Evolutionary conservation across 2,113 vertebrate genomes (phyloP).

Genomic region (Etia nguti): DNA sequence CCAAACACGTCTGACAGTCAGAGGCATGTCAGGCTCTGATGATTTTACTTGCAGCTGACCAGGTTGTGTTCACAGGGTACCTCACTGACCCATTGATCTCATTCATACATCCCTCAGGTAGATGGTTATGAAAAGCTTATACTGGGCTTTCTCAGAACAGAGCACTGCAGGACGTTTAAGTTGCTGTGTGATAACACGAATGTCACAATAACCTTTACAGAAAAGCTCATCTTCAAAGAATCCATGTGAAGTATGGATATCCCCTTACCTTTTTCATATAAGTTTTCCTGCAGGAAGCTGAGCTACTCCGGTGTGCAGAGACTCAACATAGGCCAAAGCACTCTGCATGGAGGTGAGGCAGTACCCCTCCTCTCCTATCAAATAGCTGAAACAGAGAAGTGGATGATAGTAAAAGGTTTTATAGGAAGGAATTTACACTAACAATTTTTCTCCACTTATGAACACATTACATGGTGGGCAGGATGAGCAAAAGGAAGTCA

Average conservation of each 20-base stretch:
- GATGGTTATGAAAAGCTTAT: background rate
- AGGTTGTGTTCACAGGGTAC: background rate
- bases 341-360: conserved; percentile 94
- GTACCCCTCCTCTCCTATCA: conserved; percentile 96
- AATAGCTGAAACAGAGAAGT: conserved; percentile 70
- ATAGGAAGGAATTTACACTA: background rate
- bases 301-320: conserved; percentile 63
- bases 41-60: background rate
- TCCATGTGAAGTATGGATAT: background rate
- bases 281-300: conserved; percentile 2
- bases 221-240: background rate
- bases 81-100: background rate
- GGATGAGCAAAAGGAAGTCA: background rate
- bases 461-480: background rate
- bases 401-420: accelerated
- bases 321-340: conserved; percentile 85
- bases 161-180: background rate
- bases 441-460: background rate
- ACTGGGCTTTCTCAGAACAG: background rate
- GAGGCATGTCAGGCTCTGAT: background rate
- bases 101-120: background rate
- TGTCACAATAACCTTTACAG: background rate
- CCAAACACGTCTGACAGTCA: background rate
- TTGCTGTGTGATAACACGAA: background rate
- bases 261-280: conserved; percentile 54